Evolutionary conservation across 2,797 vertebrate species (phyloP), one percentile per base, ranked within the genome.

Genomic region (Neosalanx taihuensis): DNA sequence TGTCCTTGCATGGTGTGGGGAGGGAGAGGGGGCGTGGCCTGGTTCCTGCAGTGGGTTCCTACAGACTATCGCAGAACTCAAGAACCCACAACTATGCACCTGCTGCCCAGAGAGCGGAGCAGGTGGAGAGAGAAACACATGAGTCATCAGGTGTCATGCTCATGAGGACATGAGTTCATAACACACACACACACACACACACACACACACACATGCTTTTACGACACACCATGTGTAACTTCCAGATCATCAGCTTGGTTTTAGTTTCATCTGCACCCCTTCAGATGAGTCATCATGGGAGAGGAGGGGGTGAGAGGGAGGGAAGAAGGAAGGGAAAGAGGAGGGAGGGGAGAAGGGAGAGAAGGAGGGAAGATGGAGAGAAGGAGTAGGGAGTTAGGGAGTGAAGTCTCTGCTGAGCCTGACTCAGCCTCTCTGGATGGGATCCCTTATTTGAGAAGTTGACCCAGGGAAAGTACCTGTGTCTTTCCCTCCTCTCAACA

Each of bases 401-500:
- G 60, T 87, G 83, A 90, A 37, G 35, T 37, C 78, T 86, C 83
- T 89, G 78, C 72, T 77, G 51, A 18, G 18, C 51, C 51, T 53
- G 51, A 53, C 51, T 53, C 51, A 73, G 72, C 57, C 61, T 18
- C 46, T 74, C 73, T 84, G 76, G 80, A 77, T 35, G 6, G 26
- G 31, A 71, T 83, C 75, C 76, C 65, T 69, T 85, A 79, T 85
- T 88, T 82, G 37, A 88, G 79, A 80, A 77, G 74, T 76, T 61
- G 37, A 63, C 58, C 5, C 5, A 31, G 80, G 89, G 89, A 91
- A 92, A 92, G 89, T 90, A 92, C 90, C 85, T 75, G 64, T 33
- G 73, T 79, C 81, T 85, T 78, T 67, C 30, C 37, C 37, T 41
- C 12, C 37, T 41, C 37, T 12, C 10, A 7, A 62, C n/a, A 23